phyloP scores from a whole-genome alignment of 2,888 invertebrate species.

The Synanthedon tipuliformis region DNA sequence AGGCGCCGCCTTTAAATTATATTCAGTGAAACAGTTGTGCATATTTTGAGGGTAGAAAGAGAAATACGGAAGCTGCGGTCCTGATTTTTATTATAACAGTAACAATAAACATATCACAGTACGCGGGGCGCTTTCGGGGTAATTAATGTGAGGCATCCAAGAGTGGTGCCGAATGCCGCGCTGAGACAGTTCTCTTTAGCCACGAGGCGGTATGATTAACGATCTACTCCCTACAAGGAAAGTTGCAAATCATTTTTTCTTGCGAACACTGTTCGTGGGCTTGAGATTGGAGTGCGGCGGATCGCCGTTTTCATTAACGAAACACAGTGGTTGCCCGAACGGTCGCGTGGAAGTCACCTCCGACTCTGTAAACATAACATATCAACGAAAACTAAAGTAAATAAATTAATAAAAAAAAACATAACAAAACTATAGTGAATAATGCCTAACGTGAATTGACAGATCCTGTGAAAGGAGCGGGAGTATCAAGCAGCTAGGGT shows the following conservation, averaged over 20 bases:
- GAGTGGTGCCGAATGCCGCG: conserved; percentile 42
- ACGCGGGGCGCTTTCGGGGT: conserved; percentile 68
- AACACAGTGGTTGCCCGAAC: conserved; percentile 84
- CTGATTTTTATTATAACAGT: conserved; percentile 66
- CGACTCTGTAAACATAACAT: conserved; percentile 60
- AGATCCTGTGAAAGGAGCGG: conserved; percentile 30
- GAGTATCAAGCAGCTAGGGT: conserved; percentile 56
- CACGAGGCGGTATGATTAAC: conserved; percentile 34
- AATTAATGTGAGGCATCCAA: conserved; percentile 36
- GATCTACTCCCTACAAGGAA: conserved; percentile 29
- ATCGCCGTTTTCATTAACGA: conserved; percentile 69
- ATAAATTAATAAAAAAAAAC: conserved; percentile 23
- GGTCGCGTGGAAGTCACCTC: conserved; percentile 75
- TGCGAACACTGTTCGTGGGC: conserved; percentile 64
- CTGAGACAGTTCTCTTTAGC: conserved; percentile 39
- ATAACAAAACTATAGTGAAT: conserved; percentile 2
- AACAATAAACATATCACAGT: conserved; percentile 70
- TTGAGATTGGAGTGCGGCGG: conserved; percentile 66
- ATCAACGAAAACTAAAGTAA: conserved; percentile 53
- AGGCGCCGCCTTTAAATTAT: conserved; percentile 18
- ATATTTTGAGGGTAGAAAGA: conserved; percentile 32
- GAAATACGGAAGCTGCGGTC: conserved; percentile 40
- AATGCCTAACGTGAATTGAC: conserved; percentile 16
- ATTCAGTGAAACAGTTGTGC: conserved; percentile 34
- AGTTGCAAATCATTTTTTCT: conserved; percentile 54